Conservation (phyloP, 2,888 invertebrate species). For the Sycophila texana region DNA sequence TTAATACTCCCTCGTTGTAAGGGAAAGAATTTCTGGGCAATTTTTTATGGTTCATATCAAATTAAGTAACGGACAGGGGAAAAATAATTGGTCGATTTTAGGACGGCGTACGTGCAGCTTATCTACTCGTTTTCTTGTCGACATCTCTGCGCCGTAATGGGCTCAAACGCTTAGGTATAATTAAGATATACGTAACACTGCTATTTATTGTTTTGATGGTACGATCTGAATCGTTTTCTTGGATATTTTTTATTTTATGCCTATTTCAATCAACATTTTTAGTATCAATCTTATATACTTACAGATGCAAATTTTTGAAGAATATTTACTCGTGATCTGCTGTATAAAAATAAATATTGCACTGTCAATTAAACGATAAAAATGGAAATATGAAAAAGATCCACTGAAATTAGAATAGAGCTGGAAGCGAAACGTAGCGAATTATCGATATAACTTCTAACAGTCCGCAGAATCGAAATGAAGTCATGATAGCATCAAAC, state of each 20-base stretch:
- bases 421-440: constrained; percentile 51
- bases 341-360: not conserved
- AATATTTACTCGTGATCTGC: too few species aligned
- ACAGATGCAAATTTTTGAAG: too few species aligned
- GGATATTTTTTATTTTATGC: constrained; percentile 18
- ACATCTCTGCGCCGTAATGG: constrained; percentile 41
- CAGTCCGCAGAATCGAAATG: constrained; percentile 56
- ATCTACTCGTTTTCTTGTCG: not conserved
- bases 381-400: constrained; percentile 12
- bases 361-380: too few species aligned
- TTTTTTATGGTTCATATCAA: constrained; percentile 51
- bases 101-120: not conserved
- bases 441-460: constrained; percentile 60
- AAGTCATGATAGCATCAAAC: constrained; percentile 58
- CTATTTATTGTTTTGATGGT: constrained; percentile 35
- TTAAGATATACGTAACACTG: constrained; percentile 46
- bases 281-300: too few species aligned
- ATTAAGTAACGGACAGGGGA: constrained; percentile 42
- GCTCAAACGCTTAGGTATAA: constrained; percentile 53
- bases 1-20: not conserved
- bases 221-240: not conserved
- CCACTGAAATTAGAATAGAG: constrained; percentile 53
- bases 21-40: constrained; percentile 1
- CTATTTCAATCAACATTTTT: too few species aligned
- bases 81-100: constrained; percentile 48